Conservation (phyloP, 2,888 invertebrate species). For the Adineta ricciae region DNA sequence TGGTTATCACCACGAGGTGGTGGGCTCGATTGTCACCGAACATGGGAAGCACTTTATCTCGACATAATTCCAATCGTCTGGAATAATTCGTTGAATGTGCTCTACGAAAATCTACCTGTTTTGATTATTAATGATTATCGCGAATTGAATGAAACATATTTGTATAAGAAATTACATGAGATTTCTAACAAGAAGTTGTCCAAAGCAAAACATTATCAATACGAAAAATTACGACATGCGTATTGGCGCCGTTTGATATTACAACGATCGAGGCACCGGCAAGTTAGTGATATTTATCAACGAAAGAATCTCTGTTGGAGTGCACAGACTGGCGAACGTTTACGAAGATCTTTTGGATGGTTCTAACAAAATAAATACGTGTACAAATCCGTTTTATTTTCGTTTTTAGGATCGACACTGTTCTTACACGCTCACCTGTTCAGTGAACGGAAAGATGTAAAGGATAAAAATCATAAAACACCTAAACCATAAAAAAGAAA, state of each 20-base stretch:
- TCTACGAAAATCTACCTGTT: not conserved
- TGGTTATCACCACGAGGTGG: slow-evolving; percentile 19
- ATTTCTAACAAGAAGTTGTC: not conserved
- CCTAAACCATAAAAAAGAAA: too few relatives aligned
- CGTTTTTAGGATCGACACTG: too few relatives aligned
- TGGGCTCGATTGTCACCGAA: slow-evolving; percentile 21
- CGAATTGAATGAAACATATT: not conserved
- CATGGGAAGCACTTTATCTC: slow-evolving; percentile 20
- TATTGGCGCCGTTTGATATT: slow-evolving; percentile 22
- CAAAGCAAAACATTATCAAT: not conserved
- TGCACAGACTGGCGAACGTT: not conserved
- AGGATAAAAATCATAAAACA: too few relatives aligned
- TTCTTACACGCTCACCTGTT: too few relatives aligned
- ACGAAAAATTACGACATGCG: not conserved
- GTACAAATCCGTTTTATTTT: too few relatives aligned
- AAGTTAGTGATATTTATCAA: not conserved
- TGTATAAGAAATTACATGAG: not conserved
- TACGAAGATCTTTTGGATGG: not conserved
- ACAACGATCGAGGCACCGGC: not conserved
- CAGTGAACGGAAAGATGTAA: too few relatives aligned
- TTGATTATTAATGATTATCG: not conserved
- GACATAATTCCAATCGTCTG: slow-evolving; percentile 18
- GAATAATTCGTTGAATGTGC: not conserved
- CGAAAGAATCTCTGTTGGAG: not conserved
- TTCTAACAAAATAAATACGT: not conserved